phyloP scores from a whole-genome alignment of 2,797 vertebrate genomes.

The Urophycis tenuis region DNA sequence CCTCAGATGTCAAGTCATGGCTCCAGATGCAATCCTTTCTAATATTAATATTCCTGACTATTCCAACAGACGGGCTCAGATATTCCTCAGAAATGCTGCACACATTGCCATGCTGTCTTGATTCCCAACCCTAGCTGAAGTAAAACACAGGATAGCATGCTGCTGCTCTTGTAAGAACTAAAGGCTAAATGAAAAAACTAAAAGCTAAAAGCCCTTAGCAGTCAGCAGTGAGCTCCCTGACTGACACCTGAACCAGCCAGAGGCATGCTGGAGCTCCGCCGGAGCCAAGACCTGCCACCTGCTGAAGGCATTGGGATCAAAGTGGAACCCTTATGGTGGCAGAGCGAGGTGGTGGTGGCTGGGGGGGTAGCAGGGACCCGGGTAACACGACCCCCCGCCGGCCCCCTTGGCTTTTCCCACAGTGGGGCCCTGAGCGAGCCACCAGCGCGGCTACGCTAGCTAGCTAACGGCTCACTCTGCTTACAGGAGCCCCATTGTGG shows the following conservation, averaged over 20 bases:
- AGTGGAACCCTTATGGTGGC: slow-evolving; percentile 38
- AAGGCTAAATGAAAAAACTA: background rate
- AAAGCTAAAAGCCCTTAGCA: background rate
- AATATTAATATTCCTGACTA: background rate
- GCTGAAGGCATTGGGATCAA: slow-evolving; percentile 44
- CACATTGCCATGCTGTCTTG: background rate
- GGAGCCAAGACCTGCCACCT: slow-evolving; percentile 65
- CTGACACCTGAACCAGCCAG: slow-evolving; percentile 54
- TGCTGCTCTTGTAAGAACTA: background rate
- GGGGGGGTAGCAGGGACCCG: slow-evolving; percentile 40
- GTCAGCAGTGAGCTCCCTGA: slow-evolving; percentile 35
- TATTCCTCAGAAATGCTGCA: background rate
- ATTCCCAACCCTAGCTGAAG: background rate
- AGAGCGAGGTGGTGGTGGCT: slow-evolving; percentile 10
- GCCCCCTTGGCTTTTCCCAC: slow-evolving; percentile 72
- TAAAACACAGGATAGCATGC: background rate
- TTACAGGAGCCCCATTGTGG: slow-evolving; percentile 75
- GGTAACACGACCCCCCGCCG: slow-evolving; percentile 65
- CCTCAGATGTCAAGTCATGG: background rate
- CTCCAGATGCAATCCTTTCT: background rate
- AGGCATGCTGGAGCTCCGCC: slow-evolving; percentile 43
- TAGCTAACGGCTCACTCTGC: slow-evolving; percentile 74
- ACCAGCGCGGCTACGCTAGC: slow-evolving; percentile 61
- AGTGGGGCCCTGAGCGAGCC: slow-evolving; percentile 68
- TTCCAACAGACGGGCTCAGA: background rate